These are phyloP conservation scores for Diachrysia chrysitis DNA, from an alignment of 2,888 invertebrate species.

Conservation along the genomic window DNA sequence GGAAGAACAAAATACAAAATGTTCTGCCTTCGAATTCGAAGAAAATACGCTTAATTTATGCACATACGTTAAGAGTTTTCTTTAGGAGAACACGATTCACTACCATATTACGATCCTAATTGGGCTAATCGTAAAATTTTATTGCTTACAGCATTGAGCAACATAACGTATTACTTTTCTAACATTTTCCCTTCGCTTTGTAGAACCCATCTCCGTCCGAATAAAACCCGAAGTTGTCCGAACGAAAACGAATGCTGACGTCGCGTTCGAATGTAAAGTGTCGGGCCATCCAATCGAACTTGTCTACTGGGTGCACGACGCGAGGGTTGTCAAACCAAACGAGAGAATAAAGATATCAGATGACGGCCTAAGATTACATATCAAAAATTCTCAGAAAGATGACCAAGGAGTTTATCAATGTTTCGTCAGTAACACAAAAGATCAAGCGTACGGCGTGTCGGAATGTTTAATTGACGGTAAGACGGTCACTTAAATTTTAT, in stretches of 20 bases:
- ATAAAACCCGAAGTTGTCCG: slow-evolving; percentile 94
- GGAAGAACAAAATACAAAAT: slow-evolving; percentile 18
- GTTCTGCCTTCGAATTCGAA: slow-evolving; percentile 23
- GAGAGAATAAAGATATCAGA: slow-evolving; percentile 89
- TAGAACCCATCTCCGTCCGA: slow-evolving; percentile 94
- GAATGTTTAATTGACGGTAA: slow-evolving; percentile 95
- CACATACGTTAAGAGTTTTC: slow-evolving; percentile 43
- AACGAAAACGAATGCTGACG: slow-evolving; percentile 95
- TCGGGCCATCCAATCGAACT: slow-evolving; percentile 95
- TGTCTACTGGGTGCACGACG: slow-evolving; percentile 95
- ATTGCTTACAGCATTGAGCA: slow-evolving; percentile 34
- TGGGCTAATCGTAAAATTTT: slow-evolving; percentile 55
- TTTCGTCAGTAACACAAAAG: slow-evolving; percentile 95
- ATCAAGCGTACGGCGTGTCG: slow-evolving; percentile 95
- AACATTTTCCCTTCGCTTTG: slow-evolving; percentile 42
- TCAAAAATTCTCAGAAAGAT: slow-evolving; percentile 92
- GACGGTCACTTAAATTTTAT: slow-evolving; percentile 54
- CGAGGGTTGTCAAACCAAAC: slow-evolving; percentile 89
- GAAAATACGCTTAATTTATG: slow-evolving; percentile 55
- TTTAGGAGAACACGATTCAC: slow-evolving; percentile 35
- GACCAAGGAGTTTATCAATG: slow-evolving; percentile 98
- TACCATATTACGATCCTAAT: slow-evolving; percentile 52
- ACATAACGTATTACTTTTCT: slow-evolving; percentile 36
- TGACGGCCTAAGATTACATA: slow-evolving; percentile 87
- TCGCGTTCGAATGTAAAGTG: slow-evolving; percentile 95